Percentiles rank a stretch among this genome's conserved stretches.
Evolutionary conservation across 2,797 vertebrate genomes (phyloP).

Genomic region (Natrix natrix): DNA sequence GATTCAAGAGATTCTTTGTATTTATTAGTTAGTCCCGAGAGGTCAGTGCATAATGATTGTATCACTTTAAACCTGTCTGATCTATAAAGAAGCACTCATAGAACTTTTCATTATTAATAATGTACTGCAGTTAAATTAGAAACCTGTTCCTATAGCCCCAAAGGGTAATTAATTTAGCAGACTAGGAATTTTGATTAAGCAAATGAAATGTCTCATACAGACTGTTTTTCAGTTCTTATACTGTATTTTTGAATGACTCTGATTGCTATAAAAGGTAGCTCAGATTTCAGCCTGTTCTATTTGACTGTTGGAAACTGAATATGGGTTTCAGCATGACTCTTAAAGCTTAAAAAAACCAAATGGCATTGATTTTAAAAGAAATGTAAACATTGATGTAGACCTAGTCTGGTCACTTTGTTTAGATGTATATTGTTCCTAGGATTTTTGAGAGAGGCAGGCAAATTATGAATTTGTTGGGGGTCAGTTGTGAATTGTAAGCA

Average conservation of each 20-base stretch:
- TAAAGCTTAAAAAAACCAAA: conserved; percentile 29
- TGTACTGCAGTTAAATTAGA: conserved; percentile 75
- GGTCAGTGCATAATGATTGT: conserved; percentile 29
- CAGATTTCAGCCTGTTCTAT: conserved; percentile 63
- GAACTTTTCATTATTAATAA: conserved; percentile 78
- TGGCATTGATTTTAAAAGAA: background rate
- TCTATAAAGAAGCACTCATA: conserved; percentile 56
- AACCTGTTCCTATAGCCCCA: conserved; percentile 72
- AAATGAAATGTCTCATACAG: conserved; percentile 75
- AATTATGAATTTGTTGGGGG: background rate
- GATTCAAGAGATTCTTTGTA: background rate
- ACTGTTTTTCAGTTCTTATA: conserved; percentile 79
- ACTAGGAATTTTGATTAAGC: conserved; percentile 77
- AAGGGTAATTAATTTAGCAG: conserved; percentile 78
- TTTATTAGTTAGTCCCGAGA: conserved; percentile 42
- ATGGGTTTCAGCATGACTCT: rapidly evolving
- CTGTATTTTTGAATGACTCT: conserved; percentile 71
- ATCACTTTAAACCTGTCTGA: conserved; percentile 63
- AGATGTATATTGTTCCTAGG: background rate
- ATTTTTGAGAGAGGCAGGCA: background rate
- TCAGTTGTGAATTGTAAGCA: background rate
- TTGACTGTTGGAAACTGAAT: conserved; percentile 47
- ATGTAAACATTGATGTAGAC: too few relatives aligned
- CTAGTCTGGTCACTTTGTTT: conserved; percentile 11
- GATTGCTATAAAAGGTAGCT: conserved; percentile 71